A percentile compares a stretch with the other conserved stretches of the same genome.
phyloP scores from a whole-genome alignment of 2,888 invertebrate genomes.

The Sclerodermus sp. region DNA sequence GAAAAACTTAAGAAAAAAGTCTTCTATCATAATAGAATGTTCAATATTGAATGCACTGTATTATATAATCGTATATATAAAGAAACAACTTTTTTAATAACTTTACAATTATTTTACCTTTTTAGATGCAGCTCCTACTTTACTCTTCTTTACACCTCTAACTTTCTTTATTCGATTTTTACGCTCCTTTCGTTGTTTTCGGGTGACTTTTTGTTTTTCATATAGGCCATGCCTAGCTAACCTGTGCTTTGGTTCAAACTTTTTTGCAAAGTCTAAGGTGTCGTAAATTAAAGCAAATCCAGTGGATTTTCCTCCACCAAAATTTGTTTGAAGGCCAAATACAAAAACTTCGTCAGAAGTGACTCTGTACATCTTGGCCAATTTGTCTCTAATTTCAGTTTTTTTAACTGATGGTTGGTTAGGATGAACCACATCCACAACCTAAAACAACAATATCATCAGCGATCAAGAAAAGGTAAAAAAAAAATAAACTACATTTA shows the following conservation, averaged over 20 bases:
- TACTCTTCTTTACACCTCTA: slow-evolving; percentile 96
- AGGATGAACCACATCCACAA: slow-evolving; percentile 94
- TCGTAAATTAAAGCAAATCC: slow-evolving; percentile 98
- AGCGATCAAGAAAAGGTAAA: no score
- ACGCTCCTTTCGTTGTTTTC: slow-evolving; percentile 99
- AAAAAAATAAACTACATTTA: no score
- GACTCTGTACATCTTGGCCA: slow-evolving; percentile 97
- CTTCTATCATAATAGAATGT: no score
- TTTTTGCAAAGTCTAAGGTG: slow-evolving; percentile 95
- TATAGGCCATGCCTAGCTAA: slow-evolving; percentile 90
- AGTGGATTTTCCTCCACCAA: slow-evolving; percentile 98
- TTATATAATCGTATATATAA: no score
- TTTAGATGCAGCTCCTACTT: slow-evolving; percentile 91
- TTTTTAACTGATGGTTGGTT: slow-evolving; percentile 95
- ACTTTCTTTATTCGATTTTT: slow-evolving; percentile 99
- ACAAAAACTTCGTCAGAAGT: slow-evolving; percentile 96
- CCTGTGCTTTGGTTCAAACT: slow-evolving; percentile 98
- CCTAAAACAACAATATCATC: slow-evolving; percentile 56
- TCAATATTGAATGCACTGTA: no score
- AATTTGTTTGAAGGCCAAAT: slow-evolving; percentile 96
- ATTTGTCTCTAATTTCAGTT: slow-evolving; percentile 94
- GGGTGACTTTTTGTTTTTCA: slow-evolving; percentile 89
- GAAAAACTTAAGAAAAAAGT: no score
- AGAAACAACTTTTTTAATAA: no score
- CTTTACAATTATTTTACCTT: slow-evolving; percentile 62